A percentile compares a stretch with the other conserved stretches of the same genome.
phyloP scores from a whole-genome alignment of 2,888 invertebrate species.

The Trachelus stipa region DNA sequence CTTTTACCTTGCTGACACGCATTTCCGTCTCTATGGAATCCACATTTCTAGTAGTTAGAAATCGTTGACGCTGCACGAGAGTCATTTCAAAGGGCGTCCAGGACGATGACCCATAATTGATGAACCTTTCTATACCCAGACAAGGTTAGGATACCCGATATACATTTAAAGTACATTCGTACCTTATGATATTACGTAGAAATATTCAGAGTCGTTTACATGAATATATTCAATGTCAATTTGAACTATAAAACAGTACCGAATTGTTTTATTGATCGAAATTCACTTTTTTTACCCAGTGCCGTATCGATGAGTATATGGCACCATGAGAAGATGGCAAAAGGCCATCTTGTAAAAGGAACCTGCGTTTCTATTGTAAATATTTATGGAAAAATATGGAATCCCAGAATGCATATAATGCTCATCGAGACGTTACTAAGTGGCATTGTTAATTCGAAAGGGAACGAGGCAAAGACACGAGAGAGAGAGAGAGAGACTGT shows the following conservation, averaged over 20 bases:
- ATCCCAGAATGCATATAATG: not conserved
- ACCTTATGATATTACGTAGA: not conserved
- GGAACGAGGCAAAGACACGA: conserved; percentile 1
- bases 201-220: not conserved
- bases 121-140: not conserved
- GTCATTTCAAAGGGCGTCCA: not conserved
- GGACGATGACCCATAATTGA: conserved; percentile 3
- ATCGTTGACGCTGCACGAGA: not conserved
- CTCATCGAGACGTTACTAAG: not conserved
- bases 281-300: not conserved
- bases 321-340: not conserved
- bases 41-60: not conserved
- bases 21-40: not conserved
- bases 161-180: not conserved
- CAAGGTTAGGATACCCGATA: not conserved
- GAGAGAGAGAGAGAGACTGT: conserved; percentile 1
- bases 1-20: not conserved
- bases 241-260: not conserved
- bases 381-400: not conserved
- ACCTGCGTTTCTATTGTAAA: not conserved
- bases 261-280: not conserved
- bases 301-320: not conserved
- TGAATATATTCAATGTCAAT: not conserved
- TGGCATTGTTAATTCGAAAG: conserved; percentile 4
- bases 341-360: not conserved